phyloP scores from a whole-genome alignment of 2,888 invertebrate genomes.

The Oxycera nigricornis region DNA sequence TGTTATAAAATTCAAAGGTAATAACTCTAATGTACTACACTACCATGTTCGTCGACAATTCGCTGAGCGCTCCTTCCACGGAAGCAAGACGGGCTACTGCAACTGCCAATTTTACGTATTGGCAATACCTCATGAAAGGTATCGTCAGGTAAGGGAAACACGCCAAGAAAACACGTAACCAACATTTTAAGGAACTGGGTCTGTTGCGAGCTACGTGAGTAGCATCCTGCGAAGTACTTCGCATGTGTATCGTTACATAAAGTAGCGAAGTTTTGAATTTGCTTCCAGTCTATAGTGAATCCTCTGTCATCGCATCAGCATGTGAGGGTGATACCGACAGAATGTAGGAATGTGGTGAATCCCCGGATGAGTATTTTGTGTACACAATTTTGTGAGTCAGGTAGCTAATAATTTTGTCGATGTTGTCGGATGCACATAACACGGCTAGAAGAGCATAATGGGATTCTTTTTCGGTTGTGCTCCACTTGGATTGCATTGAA shows the following conservation, averaged over 20 bases:
- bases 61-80: background rate
- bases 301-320: constrained; percentile 10
- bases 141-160: background rate
- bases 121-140: background rate
- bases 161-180: constrained; percentile 21
- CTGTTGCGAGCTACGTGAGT: constrained; percentile 12
- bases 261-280: background rate
- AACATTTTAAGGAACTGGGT: constrained; percentile 25
- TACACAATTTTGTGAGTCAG: background rate
- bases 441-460: too few relatives aligned
- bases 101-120: background rate
- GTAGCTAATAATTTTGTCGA: background rate
- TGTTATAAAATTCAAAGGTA: constrained; percentile 37
- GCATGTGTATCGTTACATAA: constrained; percentile 13
- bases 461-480: too few relatives aligned
- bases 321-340: background rate
- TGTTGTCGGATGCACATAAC: background rate
- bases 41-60: constrained; percentile 14
- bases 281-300: background rate
- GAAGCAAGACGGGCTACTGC: background rate
- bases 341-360: background rate
- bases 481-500: too few relatives aligned
- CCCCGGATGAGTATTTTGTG: background rate
- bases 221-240: constrained; percentile 2
- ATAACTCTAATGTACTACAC: constrained; percentile 18